Conservation (phyloP, 2,797 vertebrate genomes). For the Argyrosomus regius region DNA sequence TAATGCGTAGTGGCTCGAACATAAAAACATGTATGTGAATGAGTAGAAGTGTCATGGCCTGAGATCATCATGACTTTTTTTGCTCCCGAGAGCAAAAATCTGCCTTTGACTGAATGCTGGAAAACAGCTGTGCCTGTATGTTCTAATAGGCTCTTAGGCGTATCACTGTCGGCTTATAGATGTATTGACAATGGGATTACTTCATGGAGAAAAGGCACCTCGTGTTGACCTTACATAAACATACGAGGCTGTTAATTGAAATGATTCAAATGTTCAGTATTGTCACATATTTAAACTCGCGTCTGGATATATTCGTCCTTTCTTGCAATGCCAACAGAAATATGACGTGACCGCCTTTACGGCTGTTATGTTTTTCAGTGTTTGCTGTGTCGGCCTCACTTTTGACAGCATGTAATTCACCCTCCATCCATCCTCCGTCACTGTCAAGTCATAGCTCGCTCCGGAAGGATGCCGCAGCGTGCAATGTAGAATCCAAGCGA, state of each 20-base stretch:
- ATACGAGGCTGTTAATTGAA: background rate
- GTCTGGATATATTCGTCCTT: background rate
- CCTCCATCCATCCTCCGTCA: slow-evolving; percentile 52
- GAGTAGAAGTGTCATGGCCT: background rate
- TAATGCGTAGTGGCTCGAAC: background rate
- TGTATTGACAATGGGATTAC: slow-evolving; percentile 3
- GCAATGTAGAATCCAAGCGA: slow-evolving; percentile 24
- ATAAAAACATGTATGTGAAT: slow-evolving; percentile 1
- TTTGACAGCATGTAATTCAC: slow-evolving; percentile 53
- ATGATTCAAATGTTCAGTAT: background rate
- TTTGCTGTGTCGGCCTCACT: slow-evolving; percentile 18
- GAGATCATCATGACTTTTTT: background rate
- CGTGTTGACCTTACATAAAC: background rate
- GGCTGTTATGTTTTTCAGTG: background rate
- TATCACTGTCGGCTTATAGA: slow-evolving; percentile 1
- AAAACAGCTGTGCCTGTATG: background rate
- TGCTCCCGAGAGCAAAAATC: background rate
- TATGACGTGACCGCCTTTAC: slow-evolving; percentile 12
- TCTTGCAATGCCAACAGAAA: background rate
- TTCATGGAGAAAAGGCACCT: background rate
- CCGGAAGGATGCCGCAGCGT: slow-evolving; percentile 21
- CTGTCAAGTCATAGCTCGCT: slow-evolving; percentile 46
- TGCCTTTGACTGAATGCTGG: background rate
- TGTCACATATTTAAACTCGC: slow-evolving; percentile 9
- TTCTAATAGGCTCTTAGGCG: background rate